phyloP scores from a whole-genome alignment of 2,797 vertebrate species.

The Labroides dimidiatus region DNA sequence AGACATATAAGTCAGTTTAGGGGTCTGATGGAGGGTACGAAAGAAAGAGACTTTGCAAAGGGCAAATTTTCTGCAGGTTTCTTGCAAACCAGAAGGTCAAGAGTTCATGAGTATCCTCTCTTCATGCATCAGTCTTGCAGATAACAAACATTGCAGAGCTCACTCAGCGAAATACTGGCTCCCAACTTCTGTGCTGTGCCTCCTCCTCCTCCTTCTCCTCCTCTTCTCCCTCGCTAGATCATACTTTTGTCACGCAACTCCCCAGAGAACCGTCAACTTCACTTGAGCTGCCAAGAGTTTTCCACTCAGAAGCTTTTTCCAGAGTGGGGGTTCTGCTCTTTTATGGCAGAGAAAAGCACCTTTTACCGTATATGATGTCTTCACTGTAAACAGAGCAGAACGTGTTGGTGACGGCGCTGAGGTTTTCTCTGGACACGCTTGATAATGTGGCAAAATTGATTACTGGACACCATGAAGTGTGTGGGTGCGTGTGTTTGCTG shows the following conservation, averaged over 20 bases:
- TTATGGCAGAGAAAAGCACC: constrained; percentile 40
- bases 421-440: constrained; percentile 2
- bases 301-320: constrained; percentile 59
- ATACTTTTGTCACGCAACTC: constrained; percentile 67
- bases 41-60: constrained; percentile 16
- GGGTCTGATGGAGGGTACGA: constrained; percentile 15
- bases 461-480: constrained; percentile 14
- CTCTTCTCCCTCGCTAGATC: constrained; percentile 37
- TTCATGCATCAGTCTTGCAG: constrained; percentile 46
- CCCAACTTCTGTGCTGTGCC: constrained; percentile 22
- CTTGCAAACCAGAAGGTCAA: constrained; percentile 32
- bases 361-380: constrained; percentile 49
- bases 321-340: constrained; percentile 54
- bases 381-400: constrained; percentile 50
- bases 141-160: constrained; percentile 38
- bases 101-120: constrained; percentile 34
- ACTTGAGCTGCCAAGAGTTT: constrained; percentile 61
- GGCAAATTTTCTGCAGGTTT: constrained; percentile 21
- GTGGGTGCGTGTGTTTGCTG: constrained; percentile 17
- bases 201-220: constrained; percentile 13
- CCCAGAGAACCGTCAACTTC: constrained; percentile 52
- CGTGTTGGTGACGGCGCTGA: constrained; percentile 18
- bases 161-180: constrained; percentile 42
- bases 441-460: constrained; percentile 39
- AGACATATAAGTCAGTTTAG: constrained; percentile 16